phyloP scores from a whole-genome alignment of 2,888 invertebrate species.

The Trichogramma evanescens region DNA sequence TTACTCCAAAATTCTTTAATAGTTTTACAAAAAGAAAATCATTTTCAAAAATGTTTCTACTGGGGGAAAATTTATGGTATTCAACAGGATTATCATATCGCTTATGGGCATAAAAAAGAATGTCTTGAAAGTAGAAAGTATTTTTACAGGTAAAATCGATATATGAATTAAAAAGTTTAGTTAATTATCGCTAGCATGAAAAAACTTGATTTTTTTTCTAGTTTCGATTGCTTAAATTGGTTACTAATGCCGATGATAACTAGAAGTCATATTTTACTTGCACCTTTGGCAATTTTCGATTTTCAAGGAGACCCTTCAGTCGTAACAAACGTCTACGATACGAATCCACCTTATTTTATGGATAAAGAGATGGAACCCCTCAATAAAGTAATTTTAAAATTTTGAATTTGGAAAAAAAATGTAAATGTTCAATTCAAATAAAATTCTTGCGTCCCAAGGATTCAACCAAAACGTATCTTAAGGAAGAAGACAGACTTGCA shows the following conservation, averaged over 20 bases:
- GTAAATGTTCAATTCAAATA: not conserved
- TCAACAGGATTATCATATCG: constrained; percentile 74
- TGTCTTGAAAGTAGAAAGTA: constrained; percentile 65
- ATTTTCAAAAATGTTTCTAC: constrained; percentile 72
- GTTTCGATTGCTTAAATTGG: constrained; percentile 67
- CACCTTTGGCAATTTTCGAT: constrained; percentile 48
- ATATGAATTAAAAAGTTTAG: not conserved
- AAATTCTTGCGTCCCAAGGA: constrained; percentile 37
- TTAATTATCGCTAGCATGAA: not conserved
- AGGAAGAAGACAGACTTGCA: constrained; percentile 73
- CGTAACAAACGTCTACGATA: constrained; percentile 39
- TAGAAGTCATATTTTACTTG: constrained; percentile 44
- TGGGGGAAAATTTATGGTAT: constrained; percentile 79
- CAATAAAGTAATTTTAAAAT: constrained; percentile 13
- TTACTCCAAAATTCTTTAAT: constrained; percentile 70
- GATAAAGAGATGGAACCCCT: constrained; percentile 26
- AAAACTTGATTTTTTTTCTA: constrained; percentile 22
- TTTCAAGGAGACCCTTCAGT: constrained; percentile 46
- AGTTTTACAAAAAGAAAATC: constrained; percentile 75
- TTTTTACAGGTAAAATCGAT: constrained; percentile 60
- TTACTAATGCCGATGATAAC: constrained; percentile 52
- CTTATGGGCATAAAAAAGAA: constrained; percentile 70
- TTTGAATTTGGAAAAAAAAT: not conserved
- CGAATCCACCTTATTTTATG: constrained; percentile 48
- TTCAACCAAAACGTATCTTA: constrained; percentile 52